Percentiles rank a stretch among this genome's conserved stretches.
These are phyloP conservation scores for Zoroaster sp. DNA, from an alignment of 53 echinoderm and acorn worm species.

Conservation along the genomic window DNA sequence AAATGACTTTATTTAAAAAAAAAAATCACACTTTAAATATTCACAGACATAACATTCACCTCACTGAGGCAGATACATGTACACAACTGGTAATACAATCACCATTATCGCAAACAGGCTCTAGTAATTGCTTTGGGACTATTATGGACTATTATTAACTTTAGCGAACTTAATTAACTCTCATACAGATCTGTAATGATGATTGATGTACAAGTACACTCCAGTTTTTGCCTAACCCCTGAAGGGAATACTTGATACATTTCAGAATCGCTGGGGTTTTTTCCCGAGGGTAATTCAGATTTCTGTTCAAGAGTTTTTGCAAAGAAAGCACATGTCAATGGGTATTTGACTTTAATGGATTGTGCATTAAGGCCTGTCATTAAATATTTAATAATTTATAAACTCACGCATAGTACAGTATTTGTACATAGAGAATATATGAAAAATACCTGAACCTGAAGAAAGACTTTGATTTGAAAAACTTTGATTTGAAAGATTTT, in stretches of 20 bases:
- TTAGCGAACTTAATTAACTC: neutral
- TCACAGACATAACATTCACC: no score
- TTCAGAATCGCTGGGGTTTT: neutral
- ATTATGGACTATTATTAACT: no score
- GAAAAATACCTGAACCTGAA: neutral
- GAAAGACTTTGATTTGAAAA: neutral
- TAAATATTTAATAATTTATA: constrained; percentile 1
- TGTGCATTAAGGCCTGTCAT: neutral
- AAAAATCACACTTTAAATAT: no score
- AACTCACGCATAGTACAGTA: neutral
- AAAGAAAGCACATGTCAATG: neutral
- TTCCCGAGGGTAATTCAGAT: neutral
- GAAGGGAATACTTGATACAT: neutral
- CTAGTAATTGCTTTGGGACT: no score
- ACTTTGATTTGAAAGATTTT: no score
- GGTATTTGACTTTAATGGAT: neutral
- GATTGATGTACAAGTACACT: constrained; percentile 8
- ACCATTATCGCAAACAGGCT: no score
- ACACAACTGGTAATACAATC: no score
- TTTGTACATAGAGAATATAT: neutral
- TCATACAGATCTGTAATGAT: neutral
- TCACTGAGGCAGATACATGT: neutral
- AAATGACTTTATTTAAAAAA: no score
- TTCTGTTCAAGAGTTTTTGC: neutral
- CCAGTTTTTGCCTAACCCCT: neutral